Evolutionary conservation across 2,113 vertebrate genomes (phyloP).

Genomic region (Irena cyanogastra): DNA sequence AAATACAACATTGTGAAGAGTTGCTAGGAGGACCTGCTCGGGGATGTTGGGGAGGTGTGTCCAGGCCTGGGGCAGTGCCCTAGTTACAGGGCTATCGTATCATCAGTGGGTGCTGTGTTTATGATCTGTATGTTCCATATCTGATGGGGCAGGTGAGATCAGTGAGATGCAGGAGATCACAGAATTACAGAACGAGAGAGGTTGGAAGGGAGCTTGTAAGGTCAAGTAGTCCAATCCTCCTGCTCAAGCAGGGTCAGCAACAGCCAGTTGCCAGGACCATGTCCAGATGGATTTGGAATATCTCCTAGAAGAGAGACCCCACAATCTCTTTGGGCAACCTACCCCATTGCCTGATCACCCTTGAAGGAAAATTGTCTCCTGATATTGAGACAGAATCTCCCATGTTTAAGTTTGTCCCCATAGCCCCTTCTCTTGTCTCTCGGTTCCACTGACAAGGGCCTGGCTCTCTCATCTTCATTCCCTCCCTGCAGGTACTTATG

Average conservation of each 20-base stretch:
- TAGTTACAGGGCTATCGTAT: background rate
- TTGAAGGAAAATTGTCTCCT: background rate
- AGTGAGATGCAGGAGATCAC: background rate
- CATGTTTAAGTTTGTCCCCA: background rate
- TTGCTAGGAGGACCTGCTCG: background rate
- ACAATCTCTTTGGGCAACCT: background rate
- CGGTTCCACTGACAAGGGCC: no score
- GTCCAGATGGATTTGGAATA: background rate
- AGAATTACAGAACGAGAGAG: background rate
- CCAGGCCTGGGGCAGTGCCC: background rate
- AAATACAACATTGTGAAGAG: background rate
- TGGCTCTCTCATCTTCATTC: background rate
- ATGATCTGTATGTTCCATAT: background rate
- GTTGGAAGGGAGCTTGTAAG: background rate
- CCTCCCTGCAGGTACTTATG: background rate
- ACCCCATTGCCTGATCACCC: background rate
- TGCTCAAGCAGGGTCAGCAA: background rate
- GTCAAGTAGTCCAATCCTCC: fast-evolving
- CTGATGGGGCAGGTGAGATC: background rate
- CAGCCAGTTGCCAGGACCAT: background rate
- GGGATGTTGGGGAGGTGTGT: fast-evolving
- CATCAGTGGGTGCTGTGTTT: background rate
- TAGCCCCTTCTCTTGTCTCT: background rate
- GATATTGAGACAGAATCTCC: background rate
- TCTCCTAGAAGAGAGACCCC: background rate